Percentiles rank a stretch among this genome's conserved stretches.
Conservation (phyloP, 2,888 invertebrate genomes). For the Drosophila stalkeri region DNA sequence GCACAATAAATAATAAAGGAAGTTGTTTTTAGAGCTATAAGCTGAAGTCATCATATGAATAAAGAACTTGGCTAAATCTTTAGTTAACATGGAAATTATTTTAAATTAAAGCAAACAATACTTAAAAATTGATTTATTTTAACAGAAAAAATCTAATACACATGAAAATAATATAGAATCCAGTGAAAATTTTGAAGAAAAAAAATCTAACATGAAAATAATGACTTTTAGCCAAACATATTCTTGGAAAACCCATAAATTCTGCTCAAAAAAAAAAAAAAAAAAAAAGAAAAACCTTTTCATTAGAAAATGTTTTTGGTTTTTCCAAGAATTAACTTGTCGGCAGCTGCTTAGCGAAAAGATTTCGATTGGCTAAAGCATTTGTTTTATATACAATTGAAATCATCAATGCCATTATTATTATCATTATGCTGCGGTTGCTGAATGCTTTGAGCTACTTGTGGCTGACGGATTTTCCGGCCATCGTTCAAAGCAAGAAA, state of each 20-base stretch:
- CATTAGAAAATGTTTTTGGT: constrained; percentile 1
- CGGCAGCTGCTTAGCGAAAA: background rate
- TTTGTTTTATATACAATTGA: constrained; percentile 46
- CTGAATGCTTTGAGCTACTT: constrained; percentile 44
- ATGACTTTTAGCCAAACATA: no score
- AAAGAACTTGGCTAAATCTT: background rate
- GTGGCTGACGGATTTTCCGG: constrained; percentile 22
- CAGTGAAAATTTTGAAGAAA: background rate
- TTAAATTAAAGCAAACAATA: background rate
- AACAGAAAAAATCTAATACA: background rate
- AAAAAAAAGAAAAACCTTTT: background rate
- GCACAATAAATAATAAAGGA: no score
- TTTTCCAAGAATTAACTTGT: constrained; percentile 31
- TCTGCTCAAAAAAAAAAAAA: background rate
- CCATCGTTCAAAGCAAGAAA: constrained; percentile 17
- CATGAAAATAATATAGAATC: background rate
- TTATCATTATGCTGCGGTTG: constrained; percentile 41
- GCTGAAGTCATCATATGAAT: background rate
- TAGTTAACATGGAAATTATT: background rate
- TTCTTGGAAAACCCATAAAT: background rate
- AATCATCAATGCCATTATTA: constrained; percentile 69
- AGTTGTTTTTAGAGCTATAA: background rate
- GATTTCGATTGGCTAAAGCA: constrained; percentile 8
- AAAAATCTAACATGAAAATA: background rate
- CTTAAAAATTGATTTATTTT: background rate